Evolutionary conservation across 2,888 invertebrate genomes (phyloP).

Genomic region (Mechanitis mazaeus): DNA sequence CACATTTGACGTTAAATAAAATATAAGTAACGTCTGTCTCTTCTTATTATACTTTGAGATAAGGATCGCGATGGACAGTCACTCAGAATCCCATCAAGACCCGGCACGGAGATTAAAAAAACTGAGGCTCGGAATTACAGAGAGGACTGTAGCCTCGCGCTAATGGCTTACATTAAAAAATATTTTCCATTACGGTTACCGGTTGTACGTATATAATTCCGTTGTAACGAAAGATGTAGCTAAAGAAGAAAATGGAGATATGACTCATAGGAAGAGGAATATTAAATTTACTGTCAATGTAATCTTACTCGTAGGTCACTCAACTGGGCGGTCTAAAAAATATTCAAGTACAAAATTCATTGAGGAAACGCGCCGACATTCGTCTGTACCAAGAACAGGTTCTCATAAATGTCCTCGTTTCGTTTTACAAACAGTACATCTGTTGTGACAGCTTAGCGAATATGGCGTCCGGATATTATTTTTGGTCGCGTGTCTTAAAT

Average conservation of each 20-base stretch:
- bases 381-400: conserved; percentile 46
- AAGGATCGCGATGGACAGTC: conserved; percentile 72
- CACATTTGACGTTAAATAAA: conserved; percentile 72
- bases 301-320: conserved; percentile 22
- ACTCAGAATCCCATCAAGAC: conserved; percentile 70
- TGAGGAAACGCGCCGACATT: conserved; percentile 44
- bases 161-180: conserved; percentile 73
- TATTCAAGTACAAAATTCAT: conserved; percentile 43
- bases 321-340: conserved; percentile 31
- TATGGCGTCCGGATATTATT: conserved; percentile 20
- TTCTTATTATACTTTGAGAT: conserved; percentile 71
- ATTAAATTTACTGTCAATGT: not conserved
- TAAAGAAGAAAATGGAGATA: conserved; percentile 42
- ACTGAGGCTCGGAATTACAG: conserved; percentile 66
- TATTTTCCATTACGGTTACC: conserved; percentile 65
- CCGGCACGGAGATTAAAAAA: conserved; percentile 61
- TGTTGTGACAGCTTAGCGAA: conserved; percentile 44
- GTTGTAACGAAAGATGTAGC: conserved; percentile 43
- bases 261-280: conserved; percentile 35
- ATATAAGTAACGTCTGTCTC: conserved; percentile 75
- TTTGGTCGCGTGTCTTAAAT: conserved; percentile 2
- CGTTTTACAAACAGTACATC: conserved; percentile 45
- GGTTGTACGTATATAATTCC: conserved; percentile 45
- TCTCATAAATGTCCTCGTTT: conserved; percentile 51
- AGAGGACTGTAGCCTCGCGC: conserved; percentile 59